Base-by-base conservation (phyloP, 1,140 invertebrate genomes). In the Diachasmimorpha longicaudata region DNA sequence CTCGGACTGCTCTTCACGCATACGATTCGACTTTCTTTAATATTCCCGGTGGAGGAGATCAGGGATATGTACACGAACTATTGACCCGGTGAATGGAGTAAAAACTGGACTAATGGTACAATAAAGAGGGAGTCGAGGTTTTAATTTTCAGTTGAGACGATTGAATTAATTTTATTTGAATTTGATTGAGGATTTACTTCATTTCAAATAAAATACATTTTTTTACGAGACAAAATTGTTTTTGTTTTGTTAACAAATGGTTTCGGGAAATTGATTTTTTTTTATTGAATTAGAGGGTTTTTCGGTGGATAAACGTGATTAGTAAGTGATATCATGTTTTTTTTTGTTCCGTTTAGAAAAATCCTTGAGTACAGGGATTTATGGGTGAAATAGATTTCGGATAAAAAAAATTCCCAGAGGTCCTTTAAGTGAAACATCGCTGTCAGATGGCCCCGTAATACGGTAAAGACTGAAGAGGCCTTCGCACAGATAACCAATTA, bases 401-500 rank as follows among this genome's bases (percentile, higher is more conserved):
- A 25, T 48, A n/a, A 46, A 25, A n/a, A 21, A 19, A 39, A 42
- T 42, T 39, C 37, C 19, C 70, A 71, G 21, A 46, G 25, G 25
- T 72, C 58, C 48, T 74, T 67, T 36, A 72, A 48, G 70, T 55
- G 25, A 36, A 72, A 77, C 63, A 77, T 82, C 80, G 78, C 79
- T 77, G 82, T 84, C 82, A 86, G 83, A 85, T 84, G 83, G 83
- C 66, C 14, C 73, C 78, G 77, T 87, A 86, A 87, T 80, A 72
- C 79, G 81, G 80, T 84, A 84, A 88, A 86, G 83, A 83, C 83
- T 86, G 84, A 86, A 88, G 86, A 89, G 39, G 83, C 80, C 86
- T 87, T 77, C 85, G 87, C 87, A 88, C 87, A 89, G 87, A 88
- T 89, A 88, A 88, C 85, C 87, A 89, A 89, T 89, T 89, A 89